Base-by-base conservation (phyloP, 1,140 invertebrate species). In the Drosophila aff. region DNA sequence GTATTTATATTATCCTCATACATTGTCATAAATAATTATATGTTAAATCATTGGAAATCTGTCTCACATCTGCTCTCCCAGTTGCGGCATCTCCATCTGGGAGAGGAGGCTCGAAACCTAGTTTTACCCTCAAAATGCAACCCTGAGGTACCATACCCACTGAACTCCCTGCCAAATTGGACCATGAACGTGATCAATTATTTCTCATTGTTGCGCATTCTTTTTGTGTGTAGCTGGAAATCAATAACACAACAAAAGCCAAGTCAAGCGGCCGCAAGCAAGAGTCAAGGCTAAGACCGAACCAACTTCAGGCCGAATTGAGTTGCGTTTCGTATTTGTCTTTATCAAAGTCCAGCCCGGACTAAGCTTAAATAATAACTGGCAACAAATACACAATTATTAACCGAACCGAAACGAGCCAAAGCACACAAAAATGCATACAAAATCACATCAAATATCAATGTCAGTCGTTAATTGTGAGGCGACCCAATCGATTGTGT, bases 131-230 rank as follows among this genome's bases (percentile, higher is more conserved):
- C 18, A 44, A 44, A 76, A 64, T 72, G 61, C 66, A 78, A 63
- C 76, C 83, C 62, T 86, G 82, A 82, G 75, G 16, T 40, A 21
- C 28, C 61, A 38, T 43, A 59, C 53, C 71, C 71, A 68, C 72
- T 23, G 23, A 71, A 52, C 53, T 26, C 41, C 44, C 58, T 41
- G 31, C 60, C 61, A 81, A 90, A 82, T 91, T 85, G 79, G 86
- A 67, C 85, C 85, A 91, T 90, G 85, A 90, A 90, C 85, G 85
- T 90, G 85, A 90, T 90, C 85, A 90, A 90, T 90, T 90, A 90
- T 90, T 69, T 62, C 73, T 79, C 76, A 90, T 90, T 90, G 85
- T 90, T 66, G 81, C 59, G 72, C 79, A 68, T 90, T 82, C 81
- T 67, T 67, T 67, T 47, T 38, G 28, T 36, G 47, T 72, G 67